A percentile compares a stretch with the other conserved stretches of the same genome.
Conservation (phyloP, 2,797 vertebrate genomes). For the Carcharodon carcharias region DNA sequence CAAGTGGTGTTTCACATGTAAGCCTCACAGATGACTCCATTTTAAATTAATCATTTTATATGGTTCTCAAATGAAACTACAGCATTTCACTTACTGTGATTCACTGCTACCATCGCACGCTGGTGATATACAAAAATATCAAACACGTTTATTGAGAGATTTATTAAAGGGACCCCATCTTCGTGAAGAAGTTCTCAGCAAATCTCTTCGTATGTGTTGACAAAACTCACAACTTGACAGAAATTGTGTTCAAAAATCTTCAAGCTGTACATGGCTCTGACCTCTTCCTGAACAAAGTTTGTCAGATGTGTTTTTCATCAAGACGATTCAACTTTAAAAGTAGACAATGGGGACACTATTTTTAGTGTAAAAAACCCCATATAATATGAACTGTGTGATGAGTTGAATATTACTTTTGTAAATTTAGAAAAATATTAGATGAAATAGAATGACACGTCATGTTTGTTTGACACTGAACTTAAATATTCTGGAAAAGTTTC, state of each 20-base stretch:
- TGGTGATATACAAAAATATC: not conserved
- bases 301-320: not conserved
- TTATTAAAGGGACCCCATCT: too few relatives aligned
- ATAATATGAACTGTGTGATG: not conserved
- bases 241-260: not conserved
- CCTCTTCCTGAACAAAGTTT: not conserved
- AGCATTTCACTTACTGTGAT: not conserved
- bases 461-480: not conserved
- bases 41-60: not conserved
- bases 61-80: not conserved
- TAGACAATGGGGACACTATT: not conserved
- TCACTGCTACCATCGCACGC: not conserved
- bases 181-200: too few relatives aligned
- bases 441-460: too few relatives aligned
- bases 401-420: not conserved
- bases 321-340: not conserved
- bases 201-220: not conserved
- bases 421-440: not conserved
- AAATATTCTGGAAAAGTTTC: not conserved
- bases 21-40: not conserved
- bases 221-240: not conserved
- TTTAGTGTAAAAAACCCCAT: not conserved
- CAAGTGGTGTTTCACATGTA: not conserved
- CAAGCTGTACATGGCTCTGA: not conserved
- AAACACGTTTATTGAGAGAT: not conserved